Conservation (phyloP, 2,797 vertebrate species). For the Zenarchopterus dispar region DNA sequence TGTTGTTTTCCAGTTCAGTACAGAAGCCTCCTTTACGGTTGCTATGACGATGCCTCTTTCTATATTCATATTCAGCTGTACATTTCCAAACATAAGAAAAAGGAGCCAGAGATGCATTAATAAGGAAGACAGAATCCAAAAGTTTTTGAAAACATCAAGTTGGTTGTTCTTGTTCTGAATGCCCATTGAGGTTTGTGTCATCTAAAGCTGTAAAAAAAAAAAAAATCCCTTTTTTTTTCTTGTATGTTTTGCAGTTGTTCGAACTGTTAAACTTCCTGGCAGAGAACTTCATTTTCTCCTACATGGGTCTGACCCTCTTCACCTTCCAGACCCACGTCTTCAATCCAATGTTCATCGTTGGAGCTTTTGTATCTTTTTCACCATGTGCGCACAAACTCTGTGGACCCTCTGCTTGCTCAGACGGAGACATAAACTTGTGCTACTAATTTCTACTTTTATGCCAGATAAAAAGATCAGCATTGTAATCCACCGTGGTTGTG, state of each 20-base stretch:
- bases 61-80: neutral
- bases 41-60: neutral
- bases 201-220: neutral
- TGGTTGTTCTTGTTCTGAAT: neutral
- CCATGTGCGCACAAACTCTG: neutral
- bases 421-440: neutral
- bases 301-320: constrained; percentile 97
- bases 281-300: constrained; percentile 99
- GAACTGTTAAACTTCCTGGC: constrained; percentile 98
- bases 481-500: neutral
- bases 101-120: neutral
- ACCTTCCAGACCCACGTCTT: constrained; percentile 97
- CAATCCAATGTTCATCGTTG: constrained; percentile 92
- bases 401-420: no score
- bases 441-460: neutral
- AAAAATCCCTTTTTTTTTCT: no score
- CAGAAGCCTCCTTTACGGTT: neutral
- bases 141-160: neutral
- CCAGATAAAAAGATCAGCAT: neutral
- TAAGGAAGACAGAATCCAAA: neutral
- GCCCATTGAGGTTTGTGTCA: neutral
- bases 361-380: constrained; percentile 95
- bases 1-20: neutral
- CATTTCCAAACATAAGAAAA: neutral
- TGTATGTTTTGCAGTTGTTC: constrained; percentile 87